A percentile compares a stretch with the other conserved stretches of the same genome.
Evolutionary conservation across 2,888 invertebrate genomes (phyloP).

Genomic region (Liopterus haemorrhoidalis): DNA sequence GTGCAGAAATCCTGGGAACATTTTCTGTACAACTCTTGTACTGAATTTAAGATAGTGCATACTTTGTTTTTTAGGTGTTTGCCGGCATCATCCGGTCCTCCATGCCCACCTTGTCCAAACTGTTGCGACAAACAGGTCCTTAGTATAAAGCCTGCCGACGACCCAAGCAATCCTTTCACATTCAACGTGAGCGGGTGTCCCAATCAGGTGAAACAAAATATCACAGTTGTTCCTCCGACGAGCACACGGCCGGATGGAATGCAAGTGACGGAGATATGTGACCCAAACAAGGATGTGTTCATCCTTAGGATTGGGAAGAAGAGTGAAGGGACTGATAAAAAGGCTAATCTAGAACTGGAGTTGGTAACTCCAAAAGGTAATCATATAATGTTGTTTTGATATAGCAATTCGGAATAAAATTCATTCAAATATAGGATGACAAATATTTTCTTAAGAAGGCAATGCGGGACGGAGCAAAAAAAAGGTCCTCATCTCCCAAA

Average conservation of each 20-base stretch:
- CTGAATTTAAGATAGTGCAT: constrained; percentile 10
- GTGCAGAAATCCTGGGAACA: constrained; percentile 9
- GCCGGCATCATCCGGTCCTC: no score
- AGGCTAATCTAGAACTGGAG: constrained; percentile 64
- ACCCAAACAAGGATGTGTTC: constrained; percentile 66
- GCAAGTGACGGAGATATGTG: constrained; percentile 53
- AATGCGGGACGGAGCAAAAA: no score
- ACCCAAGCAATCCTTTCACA: constrained; percentile 37
- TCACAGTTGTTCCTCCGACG: constrained; percentile 46
- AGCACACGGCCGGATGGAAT: constrained; percentile 52
- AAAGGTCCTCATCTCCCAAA: no score
- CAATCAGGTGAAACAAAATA: constrained; percentile 34
- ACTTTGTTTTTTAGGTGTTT: background rate
- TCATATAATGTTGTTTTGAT: no score
- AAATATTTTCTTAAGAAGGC: no score
- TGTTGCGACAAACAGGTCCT: constrained; percentile 29
- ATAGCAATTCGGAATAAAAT: no score
- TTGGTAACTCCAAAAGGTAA: constrained; percentile 68
- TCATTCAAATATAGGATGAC: no score
- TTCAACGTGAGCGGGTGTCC: constrained; percentile 31
- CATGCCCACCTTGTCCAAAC: no score
- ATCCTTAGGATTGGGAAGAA: constrained; percentile 70
- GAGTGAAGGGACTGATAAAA: constrained; percentile 63
- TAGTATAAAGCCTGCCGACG: constrained; percentile 37
- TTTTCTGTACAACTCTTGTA: constrained; percentile 16